phyloP scores from a whole-genome alignment of 2,888 invertebrate species.

The Therioaphis trifolii region DNA sequence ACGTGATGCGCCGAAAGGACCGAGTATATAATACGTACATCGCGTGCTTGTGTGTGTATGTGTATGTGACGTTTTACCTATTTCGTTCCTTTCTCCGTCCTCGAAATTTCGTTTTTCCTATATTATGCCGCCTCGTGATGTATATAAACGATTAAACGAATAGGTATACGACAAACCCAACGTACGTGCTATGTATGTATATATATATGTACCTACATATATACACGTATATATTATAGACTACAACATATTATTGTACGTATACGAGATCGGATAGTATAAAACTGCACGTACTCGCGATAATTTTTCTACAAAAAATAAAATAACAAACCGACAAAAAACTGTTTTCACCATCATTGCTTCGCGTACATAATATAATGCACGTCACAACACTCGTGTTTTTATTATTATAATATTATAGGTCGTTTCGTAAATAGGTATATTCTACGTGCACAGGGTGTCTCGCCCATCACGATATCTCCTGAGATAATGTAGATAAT shows the following conservation, averaged over 20 bases:
- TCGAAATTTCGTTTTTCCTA: slow-evolving; percentile 32
- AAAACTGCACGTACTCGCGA: slow-evolving; percentile 20
- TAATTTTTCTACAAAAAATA: slow-evolving; percentile 20
- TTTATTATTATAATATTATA: slow-evolving; percentile 27
- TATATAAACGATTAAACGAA: background rate
- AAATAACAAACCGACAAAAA: background rate
- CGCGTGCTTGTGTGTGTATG: background rate
- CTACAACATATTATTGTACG: too few species aligned
- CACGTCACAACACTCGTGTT: slow-evolving; percentile 4
- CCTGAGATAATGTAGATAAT: too few species aligned
- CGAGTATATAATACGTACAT: slow-evolving; percentile 32
- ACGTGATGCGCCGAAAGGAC: slow-evolving; percentile 8
- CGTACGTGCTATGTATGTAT: background rate
- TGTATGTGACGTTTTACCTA: background rate
- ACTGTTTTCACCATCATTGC: background rate
- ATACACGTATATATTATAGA: too few species aligned
- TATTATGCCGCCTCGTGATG: background rate
- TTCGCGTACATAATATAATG: background rate
- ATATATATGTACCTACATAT: too few species aligned
- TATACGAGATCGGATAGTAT: background rate
- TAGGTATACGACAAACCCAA: too few species aligned
- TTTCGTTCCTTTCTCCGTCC: slow-evolving; percentile 15
- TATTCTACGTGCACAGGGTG: slow-evolving; percentile 2
- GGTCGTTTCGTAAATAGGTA: background rate
- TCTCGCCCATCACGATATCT: too few species aligned